phyloP scores from a whole-genome alignment of 2,888 invertebrate genomes.

The Lottia gigantea region DNA sequence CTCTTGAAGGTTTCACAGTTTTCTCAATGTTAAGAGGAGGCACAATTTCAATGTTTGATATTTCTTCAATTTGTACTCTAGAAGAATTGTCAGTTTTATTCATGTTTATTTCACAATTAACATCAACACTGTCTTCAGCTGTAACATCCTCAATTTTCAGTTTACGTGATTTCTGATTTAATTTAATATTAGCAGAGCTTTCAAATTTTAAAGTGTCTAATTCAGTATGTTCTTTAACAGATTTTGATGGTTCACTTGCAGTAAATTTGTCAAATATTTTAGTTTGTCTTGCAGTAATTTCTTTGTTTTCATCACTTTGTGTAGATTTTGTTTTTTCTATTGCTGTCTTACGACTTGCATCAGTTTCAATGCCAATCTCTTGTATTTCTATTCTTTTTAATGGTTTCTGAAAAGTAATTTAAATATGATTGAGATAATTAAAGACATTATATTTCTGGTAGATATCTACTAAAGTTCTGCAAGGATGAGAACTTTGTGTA shows the following conservation, averaged over 20 bases:
- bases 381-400: conserved; percentile 56
- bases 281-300: conserved; percentile 43
- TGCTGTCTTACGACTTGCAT: conserved; percentile 20
- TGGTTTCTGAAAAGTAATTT: conserved; percentile 48
- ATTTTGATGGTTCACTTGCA: conserved; percentile 26
- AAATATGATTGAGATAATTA: background rate
- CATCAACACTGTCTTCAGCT: background rate
- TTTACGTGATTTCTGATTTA: background rate
- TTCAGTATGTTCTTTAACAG: background rate
- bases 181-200: background rate
- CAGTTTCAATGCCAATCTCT: conserved; percentile 58
- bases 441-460: no score
- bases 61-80: background rate
- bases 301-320: conserved; percentile 43
- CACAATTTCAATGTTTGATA: background rate
- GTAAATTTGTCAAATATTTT: conserved; percentile 49
- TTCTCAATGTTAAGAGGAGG: background rate
- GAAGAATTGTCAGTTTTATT: background rate
- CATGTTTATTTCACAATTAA: background rate
- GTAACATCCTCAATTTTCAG: background rate
- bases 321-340: conserved; percentile 23
- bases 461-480: no score
- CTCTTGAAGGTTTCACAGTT: background rate
- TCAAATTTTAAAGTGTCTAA: conserved; percentile 4
- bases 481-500: no score